phyloP scores from a whole-genome alignment of 2,113 vertebrate species.

The Clarias batrachus region DNA sequence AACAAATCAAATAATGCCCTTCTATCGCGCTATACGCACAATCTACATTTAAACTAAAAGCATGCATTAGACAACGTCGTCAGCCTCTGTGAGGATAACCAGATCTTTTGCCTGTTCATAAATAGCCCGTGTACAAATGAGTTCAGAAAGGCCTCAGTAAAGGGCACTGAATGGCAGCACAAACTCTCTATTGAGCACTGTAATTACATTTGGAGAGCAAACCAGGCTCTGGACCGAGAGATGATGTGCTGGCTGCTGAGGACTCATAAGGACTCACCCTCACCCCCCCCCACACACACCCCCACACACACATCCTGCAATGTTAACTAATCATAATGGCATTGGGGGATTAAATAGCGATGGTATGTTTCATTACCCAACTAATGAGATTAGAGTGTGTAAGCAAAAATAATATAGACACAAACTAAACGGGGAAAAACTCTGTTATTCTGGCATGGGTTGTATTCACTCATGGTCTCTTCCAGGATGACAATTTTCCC shows the following conservation, averaged over 20 bases:
- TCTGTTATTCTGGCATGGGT: neutral
- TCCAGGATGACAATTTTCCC: neutral
- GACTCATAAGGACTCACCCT: constrained; percentile 41
- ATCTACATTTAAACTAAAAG: constrained; percentile 33
- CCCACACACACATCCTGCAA: neutral
- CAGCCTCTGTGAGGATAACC: constrained; percentile 25
- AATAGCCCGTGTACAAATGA: constrained; percentile 36
- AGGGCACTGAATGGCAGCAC: constrained; percentile 44
- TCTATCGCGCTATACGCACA: constrained; percentile 12
- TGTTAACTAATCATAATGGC: constrained; percentile 27
- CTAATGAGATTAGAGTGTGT: constrained; percentile 33
- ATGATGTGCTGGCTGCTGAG: constrained; percentile 39
- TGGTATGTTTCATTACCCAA: constrained; percentile 29
- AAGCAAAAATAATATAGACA: constrained; percentile 10
- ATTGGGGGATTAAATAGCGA: constrained; percentile 32
- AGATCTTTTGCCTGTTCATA: constrained; percentile 22
- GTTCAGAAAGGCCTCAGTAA: constrained; percentile 43
- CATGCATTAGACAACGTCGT: constrained; percentile 17
- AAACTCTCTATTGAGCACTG: constrained; percentile 46
- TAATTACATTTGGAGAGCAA: constrained; percentile 50
- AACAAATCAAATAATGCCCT: constrained; percentile 59
- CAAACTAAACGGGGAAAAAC: neutral
- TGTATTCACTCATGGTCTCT: neutral
- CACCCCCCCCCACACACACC: neutral
- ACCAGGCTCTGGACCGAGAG: constrained; percentile 40